Percentiles rank a stretch among this genome's conserved stretches.
These are phyloP conservation scores for Hydrolagus affinis DNA, from an alignment of 2,113 vertebrate genomes.

Conservation along the genomic window DNA sequence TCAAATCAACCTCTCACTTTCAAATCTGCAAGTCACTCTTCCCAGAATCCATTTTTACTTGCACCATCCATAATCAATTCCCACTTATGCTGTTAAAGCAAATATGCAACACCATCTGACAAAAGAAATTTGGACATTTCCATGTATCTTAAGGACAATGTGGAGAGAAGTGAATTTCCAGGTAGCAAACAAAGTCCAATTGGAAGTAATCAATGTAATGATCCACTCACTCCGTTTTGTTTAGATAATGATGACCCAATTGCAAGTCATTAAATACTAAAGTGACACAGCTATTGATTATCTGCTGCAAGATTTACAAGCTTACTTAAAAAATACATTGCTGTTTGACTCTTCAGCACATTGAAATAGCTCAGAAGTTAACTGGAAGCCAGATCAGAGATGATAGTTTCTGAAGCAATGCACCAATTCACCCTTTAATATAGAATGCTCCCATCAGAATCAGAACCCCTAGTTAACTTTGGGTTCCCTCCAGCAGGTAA, in stretches of 20 bases:
- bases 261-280: not conserved
- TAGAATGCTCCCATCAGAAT: not conserved
- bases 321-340: not conserved
- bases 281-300: not conserved
- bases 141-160: not conserved
- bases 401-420: not conserved
- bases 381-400: not conserved
- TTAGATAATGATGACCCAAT: slow-evolving; percentile 7
- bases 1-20: too few relatives aligned
- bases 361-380: not conserved
- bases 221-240: not conserved
- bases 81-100: too few relatives aligned
- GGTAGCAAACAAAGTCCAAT: not conserved
- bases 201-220: not conserved
- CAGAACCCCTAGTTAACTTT: not conserved
- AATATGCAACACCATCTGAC: too few relatives aligned
- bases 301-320: not conserved
- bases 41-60: too few relatives aligned
- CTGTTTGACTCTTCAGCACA: too few relatives aligned
- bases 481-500: not conserved
- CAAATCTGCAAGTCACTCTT: too few relatives aligned
- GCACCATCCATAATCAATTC: too few relatives aligned
- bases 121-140: not conserved
- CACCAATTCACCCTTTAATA: not conserved
- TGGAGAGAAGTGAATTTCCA: not conserved